Base-by-base conservation (phyloP, 2,797 vertebrate genomes). In the Dallia pectoralis region DNA sequence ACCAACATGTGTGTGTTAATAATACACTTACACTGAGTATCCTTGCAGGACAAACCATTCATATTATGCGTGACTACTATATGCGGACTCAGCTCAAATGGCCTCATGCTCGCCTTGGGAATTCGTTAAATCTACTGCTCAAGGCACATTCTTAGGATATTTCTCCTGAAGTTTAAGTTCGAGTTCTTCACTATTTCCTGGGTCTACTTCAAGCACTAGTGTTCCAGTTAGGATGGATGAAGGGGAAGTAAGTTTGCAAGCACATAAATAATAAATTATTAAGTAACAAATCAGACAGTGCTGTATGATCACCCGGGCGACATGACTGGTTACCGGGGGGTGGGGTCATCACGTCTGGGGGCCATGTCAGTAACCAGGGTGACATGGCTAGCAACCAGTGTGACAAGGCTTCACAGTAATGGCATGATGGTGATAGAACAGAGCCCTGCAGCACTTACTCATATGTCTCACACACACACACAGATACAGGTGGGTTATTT, bases 331-430 rank as follows among this genome's bases (percentile, higher is more conserved):
- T 4, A 63, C 30, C 4, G 9, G 19, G 36, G 5, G 2, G 36
- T 5, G 36, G 19, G 40, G 40, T 12, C 3, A 9, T 12, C 32
- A 19, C 11, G 63, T 12, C 7, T 61, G 22, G 56, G 16, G 18
- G 8, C 79, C 81, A 86, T 87, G 86, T n/a, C n/a, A 80, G 69
- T 32, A 66, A 49, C 48, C 48, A 80, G 77, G 59, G 53, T 25
- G 56, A 61, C 27, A 8, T 1, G 16, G 15, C 48, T 14, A 19
- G 16, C 19, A 68, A 27, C 47, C 5, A 59, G n/a, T 25, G 6
- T 3, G 91, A 89, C 84, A 89, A 92, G 82, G 81, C 71, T 85
- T 94, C 94, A 95, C 94, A 95, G 93, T 92, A 93, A 93, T 73
- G 29, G 86, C 88, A 83, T 87, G 90, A 89, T 77, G 85, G 79